Conservation (phyloP, 2,797 vertebrate genomes). For the Amblyopsis hoosieri region DNA sequence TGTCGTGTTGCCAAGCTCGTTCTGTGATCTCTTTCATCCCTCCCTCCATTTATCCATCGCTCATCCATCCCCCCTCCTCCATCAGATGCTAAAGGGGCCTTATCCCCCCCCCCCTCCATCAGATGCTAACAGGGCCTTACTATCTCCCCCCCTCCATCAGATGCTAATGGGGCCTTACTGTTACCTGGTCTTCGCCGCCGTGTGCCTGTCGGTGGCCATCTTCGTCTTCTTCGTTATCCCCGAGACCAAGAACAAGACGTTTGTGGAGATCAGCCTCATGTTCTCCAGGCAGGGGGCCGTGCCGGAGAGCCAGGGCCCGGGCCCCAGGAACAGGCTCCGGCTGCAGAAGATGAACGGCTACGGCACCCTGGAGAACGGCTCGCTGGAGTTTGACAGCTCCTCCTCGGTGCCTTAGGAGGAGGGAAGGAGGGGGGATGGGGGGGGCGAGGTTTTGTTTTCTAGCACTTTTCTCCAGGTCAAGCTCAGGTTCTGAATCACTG, state of each 20-base stretch:
- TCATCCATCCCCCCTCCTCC: neutral
- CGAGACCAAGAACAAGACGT: constrained; percentile 92
- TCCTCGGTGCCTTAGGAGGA: constrained; percentile 61
- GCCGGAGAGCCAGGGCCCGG: constrained; percentile 67
- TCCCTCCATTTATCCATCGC: neutral
- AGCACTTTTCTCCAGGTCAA: too few species aligned
- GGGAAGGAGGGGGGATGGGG: constrained; percentile 68
- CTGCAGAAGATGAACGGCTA: constrained; percentile 84
- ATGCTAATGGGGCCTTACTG: constrained; percentile 86
- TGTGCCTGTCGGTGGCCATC: constrained; percentile 82
- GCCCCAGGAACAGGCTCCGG: constrained; percentile 72
- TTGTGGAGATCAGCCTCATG: constrained; percentile 88
- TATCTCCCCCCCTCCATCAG: constrained; percentile 58
- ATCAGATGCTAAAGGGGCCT: neutral
- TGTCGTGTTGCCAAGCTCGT: too few species aligned
- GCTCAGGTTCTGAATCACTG: too few species aligned
- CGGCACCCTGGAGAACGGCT: constrained; percentile 79
- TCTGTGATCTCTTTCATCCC: neutral
- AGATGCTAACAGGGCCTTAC: constrained; percentile 49
- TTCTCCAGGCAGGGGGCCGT: constrained; percentile 73
- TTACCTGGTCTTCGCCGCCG: constrained; percentile 85
- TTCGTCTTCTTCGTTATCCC: constrained; percentile 86
- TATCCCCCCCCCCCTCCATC: neutral
- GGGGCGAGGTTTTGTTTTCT: neutral
- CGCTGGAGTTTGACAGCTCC: constrained; percentile 79